phyloP scores from a whole-genome alignment of 2,113 vertebrate genomes.

The Gobiocypris rarus region DNA sequence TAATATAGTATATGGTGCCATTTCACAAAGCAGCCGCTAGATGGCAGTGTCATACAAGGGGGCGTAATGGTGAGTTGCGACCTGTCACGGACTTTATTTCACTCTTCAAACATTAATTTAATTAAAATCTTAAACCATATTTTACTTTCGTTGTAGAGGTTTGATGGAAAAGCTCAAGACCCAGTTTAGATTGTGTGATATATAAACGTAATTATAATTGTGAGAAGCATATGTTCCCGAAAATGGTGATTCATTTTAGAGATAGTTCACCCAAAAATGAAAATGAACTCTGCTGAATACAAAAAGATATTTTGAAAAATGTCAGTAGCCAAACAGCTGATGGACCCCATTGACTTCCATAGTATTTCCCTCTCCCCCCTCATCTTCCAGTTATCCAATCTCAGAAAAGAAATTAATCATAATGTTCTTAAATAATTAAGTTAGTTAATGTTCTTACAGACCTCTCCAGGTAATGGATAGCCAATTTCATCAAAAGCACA shows the following conservation, averaged over 20 bases:
- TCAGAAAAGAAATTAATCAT: background rate
- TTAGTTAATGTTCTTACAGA: conserved; percentile 9
- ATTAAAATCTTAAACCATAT: background rate
- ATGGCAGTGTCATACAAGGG: conserved; percentile 49
- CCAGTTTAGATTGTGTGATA: conserved; percentile 5
- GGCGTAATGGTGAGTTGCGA: background rate
- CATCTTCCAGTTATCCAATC: background rate
- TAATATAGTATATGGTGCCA: background rate
- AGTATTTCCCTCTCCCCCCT: too few species aligned
- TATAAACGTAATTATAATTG: background rate
- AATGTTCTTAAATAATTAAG: conserved; percentile 9
- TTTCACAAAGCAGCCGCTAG: conserved; percentile 59
- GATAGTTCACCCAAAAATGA: too few species aligned
- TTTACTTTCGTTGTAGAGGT: conserved; percentile 2
- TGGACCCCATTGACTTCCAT: too few species aligned
- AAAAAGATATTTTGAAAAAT: too few species aligned
- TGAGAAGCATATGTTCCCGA: background rate
- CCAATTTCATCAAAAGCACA: background rate
- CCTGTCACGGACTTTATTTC: too few species aligned
- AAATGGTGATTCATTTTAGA: background rate
- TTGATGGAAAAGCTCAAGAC: conserved; percentile 47
- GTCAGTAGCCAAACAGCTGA: too few species aligned
- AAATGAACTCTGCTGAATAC: too few species aligned
- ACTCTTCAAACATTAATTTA: background rate
- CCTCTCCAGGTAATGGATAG: background rate